Base-by-base conservation (phyloP, 2,797 vertebrate species). In the Adelosebastes latens region DNA sequence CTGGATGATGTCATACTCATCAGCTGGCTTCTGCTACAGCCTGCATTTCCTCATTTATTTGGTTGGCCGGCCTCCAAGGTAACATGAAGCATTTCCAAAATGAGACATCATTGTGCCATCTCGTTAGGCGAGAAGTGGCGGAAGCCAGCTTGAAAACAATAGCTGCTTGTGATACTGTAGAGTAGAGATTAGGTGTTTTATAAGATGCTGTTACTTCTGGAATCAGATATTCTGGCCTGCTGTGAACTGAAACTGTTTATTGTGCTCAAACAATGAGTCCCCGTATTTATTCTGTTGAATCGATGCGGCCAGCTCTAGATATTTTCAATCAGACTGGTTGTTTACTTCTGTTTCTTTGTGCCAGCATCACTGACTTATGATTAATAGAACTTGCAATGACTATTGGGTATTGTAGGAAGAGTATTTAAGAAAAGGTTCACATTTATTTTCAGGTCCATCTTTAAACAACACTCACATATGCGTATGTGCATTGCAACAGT, bases 1-100 rank as follows among this genome's bases (percentile, higher is more conserved):
- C 42, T 10, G 24, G 32, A 6, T 65, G 25, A 64, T 46, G 27
- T 4, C 16, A 81, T 75, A 31, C 34, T 32, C 24, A 62, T 65
- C 49, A 29, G 13, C 25, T 63, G 39, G 55, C 59, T 67, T 71
- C 56, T 29, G 2, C 42, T 25, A 32, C 60, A 14, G 12, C 25
- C 12, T 39, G 42, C 1, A 36, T 74, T 83, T 75, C 73, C 25
- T 78, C 8, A 29, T 83, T 84, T n/a, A 52, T 68, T 64, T 52
- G 13, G 4, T 49, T 62, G 31, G 66, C 53, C 8, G 1, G 0
- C 27, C 46, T 36, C 25, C 74, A 73, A 68, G 24, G 16, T 31
- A 24, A 58, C 25, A 67, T 9, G 29, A 73, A 13, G 31, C 56
- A 46, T 59, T 66, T 84, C 24, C 2, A 66, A 64, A 32, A 70